Evolutionary conservation across 2,113 vertebrate genomes (phyloP).

Genomic region (Panthera tigris): DNA sequence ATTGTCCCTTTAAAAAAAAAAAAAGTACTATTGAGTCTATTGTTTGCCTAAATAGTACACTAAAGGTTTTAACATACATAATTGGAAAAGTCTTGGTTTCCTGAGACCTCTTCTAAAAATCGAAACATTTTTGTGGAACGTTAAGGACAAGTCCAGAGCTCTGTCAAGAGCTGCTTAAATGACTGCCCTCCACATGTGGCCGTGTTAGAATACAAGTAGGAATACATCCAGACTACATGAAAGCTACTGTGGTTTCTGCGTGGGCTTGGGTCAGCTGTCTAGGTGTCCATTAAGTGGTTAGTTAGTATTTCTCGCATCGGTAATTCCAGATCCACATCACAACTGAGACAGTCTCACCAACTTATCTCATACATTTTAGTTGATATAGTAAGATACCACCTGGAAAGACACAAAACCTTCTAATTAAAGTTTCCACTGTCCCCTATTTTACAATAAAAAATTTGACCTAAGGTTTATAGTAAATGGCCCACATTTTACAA

Average conservation of each 20-base stretch:
- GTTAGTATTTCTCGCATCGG: neutral
- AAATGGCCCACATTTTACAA: neutral
- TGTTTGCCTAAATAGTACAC: neutral
- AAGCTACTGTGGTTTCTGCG: neutral
- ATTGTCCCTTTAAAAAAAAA: neutral
- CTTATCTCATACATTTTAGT: neutral
- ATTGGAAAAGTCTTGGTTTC: neutral
- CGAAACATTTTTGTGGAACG: constrained; percentile 12
- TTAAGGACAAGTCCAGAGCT: neutral
- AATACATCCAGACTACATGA: neutral
- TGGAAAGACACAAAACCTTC: neutral
- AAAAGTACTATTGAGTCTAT: neutral
- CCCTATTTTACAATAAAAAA: neutral
- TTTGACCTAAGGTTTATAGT: constrained; percentile 2
- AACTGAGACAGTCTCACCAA: neutral
- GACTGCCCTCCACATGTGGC: neutral
- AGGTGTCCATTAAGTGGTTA: neutral
- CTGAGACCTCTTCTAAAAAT: neutral
- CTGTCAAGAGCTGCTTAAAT: neutral
- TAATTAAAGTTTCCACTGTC: neutral
- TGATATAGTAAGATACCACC: neutral
- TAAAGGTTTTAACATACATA: neutral
- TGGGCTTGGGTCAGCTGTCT: neutral
- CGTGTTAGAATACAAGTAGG: neutral
- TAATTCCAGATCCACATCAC: neutral